Evolutionary conservation across 2,888 invertebrate genomes (phyloP), one percentile per base, ranked within the genome.

Genomic region (Ectemnius continuus): DNA sequence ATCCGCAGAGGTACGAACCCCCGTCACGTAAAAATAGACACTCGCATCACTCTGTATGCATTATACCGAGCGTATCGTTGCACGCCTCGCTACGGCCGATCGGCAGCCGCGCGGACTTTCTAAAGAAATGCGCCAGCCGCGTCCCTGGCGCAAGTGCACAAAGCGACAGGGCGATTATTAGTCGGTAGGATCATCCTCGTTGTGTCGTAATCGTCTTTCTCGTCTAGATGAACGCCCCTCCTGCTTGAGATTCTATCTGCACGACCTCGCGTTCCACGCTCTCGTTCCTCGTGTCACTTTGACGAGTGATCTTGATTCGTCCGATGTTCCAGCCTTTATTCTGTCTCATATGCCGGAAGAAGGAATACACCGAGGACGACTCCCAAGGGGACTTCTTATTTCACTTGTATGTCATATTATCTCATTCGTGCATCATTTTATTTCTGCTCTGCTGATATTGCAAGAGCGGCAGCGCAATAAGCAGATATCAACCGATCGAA

Each of bases 11-110:
- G 56, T 69, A 66, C 65, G 79, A 84, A 81, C 86, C 36, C 87
- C 84, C 83, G 23, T 85, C 83, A 84, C 87, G 86, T 87, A 88
- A 89, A 88, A 89, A 88, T 89, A 88, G 87, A 85, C 82, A 36
- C 36, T 6, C 36, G 36, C 36, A 6, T 36, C 36, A 36, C 36
- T 36, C 36, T 36, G 36, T 36, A 36, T 36, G 36, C 36, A 36
- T 80, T 84, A 83, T 79, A 73, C 66, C 76, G 73, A 67, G 69
- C 75, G 36, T 36, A 77, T 81, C 80, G 72, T 59, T 62, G 61
- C 58, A 72, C 72, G 79, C 73, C 70, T 76, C 79, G 77, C 47
- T 79, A 52, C 52, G 52, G 52, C 14, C 52, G 16, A 52, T 52
- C 52, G 16, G 0, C 52, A 13, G 16, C 13, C 52, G 52, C 52